Evolutionary conservation across 2,113 vertebrate species (phyloP), one percentile per base, ranked within the genome.

Genomic region (Limnothrissa miodon): DNA sequence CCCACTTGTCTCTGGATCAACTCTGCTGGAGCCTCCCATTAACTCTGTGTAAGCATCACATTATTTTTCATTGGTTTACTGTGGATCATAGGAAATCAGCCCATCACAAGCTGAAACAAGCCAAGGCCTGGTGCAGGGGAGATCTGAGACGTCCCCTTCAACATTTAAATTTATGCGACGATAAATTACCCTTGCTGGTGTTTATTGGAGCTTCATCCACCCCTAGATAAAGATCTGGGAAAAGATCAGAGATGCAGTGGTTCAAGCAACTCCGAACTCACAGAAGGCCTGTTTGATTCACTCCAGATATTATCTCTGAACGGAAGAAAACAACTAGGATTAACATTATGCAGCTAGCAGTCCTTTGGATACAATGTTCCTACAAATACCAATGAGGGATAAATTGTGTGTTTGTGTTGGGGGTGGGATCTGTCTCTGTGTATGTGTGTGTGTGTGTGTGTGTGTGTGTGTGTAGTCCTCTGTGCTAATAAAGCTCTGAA

Each of bases 241-340:
- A 66, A 66, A 10, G 59, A 66, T 66, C 59, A 66, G 9, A 66
- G 23, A 25, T 62, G 23, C 25, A 25, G 25, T 29, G 25, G 59
- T 13, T 66, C 10, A 1, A 66, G 25, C 25, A 8, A 5, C 59
- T 66, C 59, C 13, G 80, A 44, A 46, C 80, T 39, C 79, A 23
- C 19, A 56, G 5, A 4, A 33, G 59, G 59, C 11, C 13, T 0
- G 59, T 66, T 29, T 66, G 59, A 66, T 9, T 25, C 11, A 66
- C 51, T 13, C 7, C 19, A 5, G 9, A 66, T 66, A 8, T 66
- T 66, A 33, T 66, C 59, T 66, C n/a, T 66, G 8, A 94, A 89
- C 74, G 84, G 81, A 33, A 89, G 86, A 56, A 56, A 56, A 56
- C 51, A 56, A 19, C 1, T 21, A 56, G 21, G 51, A 23, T 56